Base-by-base conservation (phyloP, 1,140 invertebrate species). In the Thaumatotibia leucotreta region DNA sequence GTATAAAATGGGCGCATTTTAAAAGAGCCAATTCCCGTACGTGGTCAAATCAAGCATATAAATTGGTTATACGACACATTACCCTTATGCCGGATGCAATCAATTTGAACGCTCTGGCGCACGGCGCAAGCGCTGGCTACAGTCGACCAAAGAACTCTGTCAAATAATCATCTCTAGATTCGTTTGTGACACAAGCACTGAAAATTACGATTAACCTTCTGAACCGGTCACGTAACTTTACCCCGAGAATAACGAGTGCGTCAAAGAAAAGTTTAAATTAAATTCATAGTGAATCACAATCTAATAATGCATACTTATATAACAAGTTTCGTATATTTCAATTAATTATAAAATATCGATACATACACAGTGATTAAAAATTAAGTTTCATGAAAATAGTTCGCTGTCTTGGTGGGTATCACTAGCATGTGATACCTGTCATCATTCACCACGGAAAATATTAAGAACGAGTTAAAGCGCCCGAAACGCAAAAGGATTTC, bases 51-150 rank as follows among this genome's bases (percentile, higher is more conserved):
- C 76, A 77, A 79, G 79, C 75, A 79, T 78, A 83, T 87, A 89
- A 87, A 90, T 88, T 90, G 83, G 84, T 83, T 86, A 83, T 86
- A 80, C 79, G 82, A 84, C 86, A 88, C 84, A 90, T 91, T 90
- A 89, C 90, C 89, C 83, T 90, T 82, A 79, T 64, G 77, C 88
- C 90, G 90, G 90, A 91, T 91, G 84, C 76, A 78, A 79, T 84
- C 90, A 91, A 91, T 91, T 91, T 88, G 86, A 74, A 70, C 76
- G 73, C 65, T 72, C 68, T 72, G 75, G 68, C 78, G 76, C 74
- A 77, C 75, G 74, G 84, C 82, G 82, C 82, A 75, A 68, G 79
- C 77, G 73, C 68, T 71, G 72, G 70, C 68, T 67, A 80, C 81
- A 86, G 79, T 86, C 73, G 72, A 65, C 72, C 69, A 69, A 79